Evolutionary conservation across 1,140 invertebrate species (phyloP).

Genomic region (Drosophila ambigua): DNA sequence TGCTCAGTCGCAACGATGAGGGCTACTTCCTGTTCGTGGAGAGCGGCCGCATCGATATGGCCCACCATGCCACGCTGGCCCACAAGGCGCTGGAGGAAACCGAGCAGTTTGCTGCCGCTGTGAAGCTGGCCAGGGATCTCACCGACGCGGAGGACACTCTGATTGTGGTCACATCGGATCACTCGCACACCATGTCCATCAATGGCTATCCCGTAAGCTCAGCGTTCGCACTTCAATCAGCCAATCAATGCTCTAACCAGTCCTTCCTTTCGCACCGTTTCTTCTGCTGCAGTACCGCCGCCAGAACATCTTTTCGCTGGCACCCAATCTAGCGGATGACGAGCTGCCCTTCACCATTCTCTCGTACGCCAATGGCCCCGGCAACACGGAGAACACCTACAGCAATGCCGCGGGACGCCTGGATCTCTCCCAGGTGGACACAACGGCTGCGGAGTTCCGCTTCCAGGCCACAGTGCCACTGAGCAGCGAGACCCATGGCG

Average conservation of each 20-base stretch:
- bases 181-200: constrained; percentile 92
- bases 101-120: constrained; percentile 89
- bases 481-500: constrained; percentile 87
- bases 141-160: constrained; percentile 90
- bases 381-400: constrained; percentile 80
- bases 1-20: constrained; percentile 90
- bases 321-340: constrained; percentile 79
- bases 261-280: background rate
- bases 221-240: background rate
- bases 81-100: constrained; percentile 91
- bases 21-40: constrained; percentile 96
- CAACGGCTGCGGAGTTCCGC: constrained; percentile 61
- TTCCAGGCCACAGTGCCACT: constrained; percentile 85
- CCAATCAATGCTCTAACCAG: background rate
- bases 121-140: constrained; percentile 88
- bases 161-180: constrained; percentile 92
- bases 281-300: constrained; percentile 84
- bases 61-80: constrained; percentile 91
- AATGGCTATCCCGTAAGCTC: constrained; percentile 86
- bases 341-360: constrained; percentile 88
- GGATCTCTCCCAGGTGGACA: constrained; percentile 57
- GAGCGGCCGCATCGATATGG: constrained; percentile 93
- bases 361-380: constrained; percentile 89
- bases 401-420: constrained; percentile 39
- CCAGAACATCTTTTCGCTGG: constrained; percentile 86